Conservation (phyloP, 92 coral and sea anemone genomes). For the Ricordea florida region DNA sequence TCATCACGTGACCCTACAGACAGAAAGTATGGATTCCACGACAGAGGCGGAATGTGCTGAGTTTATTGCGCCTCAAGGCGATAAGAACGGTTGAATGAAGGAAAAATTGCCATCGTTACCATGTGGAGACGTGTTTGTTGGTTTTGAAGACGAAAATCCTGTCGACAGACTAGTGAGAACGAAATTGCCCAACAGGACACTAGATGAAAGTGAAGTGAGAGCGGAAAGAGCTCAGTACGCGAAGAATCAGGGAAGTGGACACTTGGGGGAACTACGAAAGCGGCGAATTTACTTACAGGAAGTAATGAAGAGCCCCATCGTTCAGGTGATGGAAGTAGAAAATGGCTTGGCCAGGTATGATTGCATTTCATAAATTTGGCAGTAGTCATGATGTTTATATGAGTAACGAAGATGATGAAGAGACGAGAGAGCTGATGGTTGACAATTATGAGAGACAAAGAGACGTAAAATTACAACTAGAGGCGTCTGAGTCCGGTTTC, state of each 20-base stretch:
- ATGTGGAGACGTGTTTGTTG: neutral
- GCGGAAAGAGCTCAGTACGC: slow-evolving; percentile 47
- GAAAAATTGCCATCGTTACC: slow-evolving; percentile 6
- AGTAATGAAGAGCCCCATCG: slow-evolving; percentile 17
- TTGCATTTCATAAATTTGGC: slow-evolving; percentile 53
- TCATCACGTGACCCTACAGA: no score
- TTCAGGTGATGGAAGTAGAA: slow-evolving; percentile 8
- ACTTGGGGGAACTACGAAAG: slow-evolving; percentile 33
- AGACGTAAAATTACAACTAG: slow-evolving; percentile 64
- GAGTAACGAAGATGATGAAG: slow-evolving; percentile 56
- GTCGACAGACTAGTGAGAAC: neutral
- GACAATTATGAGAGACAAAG: slow-evolving; percentile 61
- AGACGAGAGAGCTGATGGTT: slow-evolving; percentile 41
- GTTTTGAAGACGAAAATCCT: neutral
- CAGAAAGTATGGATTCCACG: neutral
- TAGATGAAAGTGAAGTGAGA: slow-evolving; percentile 31
- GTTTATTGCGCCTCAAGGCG: neutral
- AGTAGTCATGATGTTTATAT: slow-evolving; percentile 64
- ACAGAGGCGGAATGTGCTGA: neutral
- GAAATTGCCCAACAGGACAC: slow-evolving; percentile 6
- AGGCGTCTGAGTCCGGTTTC: slow-evolving; percentile 42
- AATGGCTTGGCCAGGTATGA: neutral
- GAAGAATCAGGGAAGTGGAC: slow-evolving; percentile 30
- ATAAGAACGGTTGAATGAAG: slow-evolving; percentile 10
- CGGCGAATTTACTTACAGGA: slow-evolving; percentile 17